Evolutionary conservation across 1,140 invertebrate genomes (phyloP).

Genomic region (Drosophila serrata): DNA sequence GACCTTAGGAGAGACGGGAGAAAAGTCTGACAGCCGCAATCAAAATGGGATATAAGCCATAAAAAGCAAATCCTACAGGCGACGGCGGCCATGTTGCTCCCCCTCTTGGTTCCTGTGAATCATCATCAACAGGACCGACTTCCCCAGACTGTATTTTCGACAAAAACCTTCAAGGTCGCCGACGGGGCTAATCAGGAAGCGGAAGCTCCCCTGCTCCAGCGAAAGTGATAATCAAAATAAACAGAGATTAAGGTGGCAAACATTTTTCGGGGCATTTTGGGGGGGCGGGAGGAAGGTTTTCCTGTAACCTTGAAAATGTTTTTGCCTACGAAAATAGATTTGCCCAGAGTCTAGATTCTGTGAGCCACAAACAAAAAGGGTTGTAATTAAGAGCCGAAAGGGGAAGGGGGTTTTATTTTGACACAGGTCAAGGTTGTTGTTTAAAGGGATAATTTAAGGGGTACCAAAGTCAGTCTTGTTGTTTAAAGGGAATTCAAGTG

Average conservation of each 20-base stretch:
- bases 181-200: slow-evolving; percentile 58
- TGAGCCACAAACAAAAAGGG: slow-evolving; percentile 58
- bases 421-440: slow-evolving; percentile 46
- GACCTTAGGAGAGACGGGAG: slow-evolving; percentile 4
- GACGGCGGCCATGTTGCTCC: slow-evolving; percentile 29
- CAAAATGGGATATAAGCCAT: slow-evolving; percentile 67
- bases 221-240: slow-evolving; percentile 82
- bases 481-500: too few species aligned
- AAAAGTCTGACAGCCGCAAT: slow-evolving; percentile 64
- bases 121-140: slow-evolving; percentile 51
- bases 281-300: background rate
- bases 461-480: too few species aligned
- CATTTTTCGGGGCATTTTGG: slow-evolving; percentile 3
- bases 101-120: slow-evolving; percentile 47
- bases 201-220: slow-evolving; percentile 17
- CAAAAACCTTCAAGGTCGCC: slow-evolving; percentile 66
- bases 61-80: slow-evolving; percentile 60
- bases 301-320: slow-evolving; percentile 66
- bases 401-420: slow-evolving; percentile 38
- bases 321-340: slow-evolving; percentile 70
- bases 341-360: background rate
- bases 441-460: background rate
- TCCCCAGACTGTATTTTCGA: slow-evolving; percentile 27
- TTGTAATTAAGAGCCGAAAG: slow-evolving; percentile 70
- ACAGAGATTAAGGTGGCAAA: slow-evolving; percentile 65